Percentiles rank a stretch among this genome's conserved stretches.
phyloP scores from a whole-genome alignment of 2,797 vertebrate genomes.

The Syngnathus rostellatus region DNA sequence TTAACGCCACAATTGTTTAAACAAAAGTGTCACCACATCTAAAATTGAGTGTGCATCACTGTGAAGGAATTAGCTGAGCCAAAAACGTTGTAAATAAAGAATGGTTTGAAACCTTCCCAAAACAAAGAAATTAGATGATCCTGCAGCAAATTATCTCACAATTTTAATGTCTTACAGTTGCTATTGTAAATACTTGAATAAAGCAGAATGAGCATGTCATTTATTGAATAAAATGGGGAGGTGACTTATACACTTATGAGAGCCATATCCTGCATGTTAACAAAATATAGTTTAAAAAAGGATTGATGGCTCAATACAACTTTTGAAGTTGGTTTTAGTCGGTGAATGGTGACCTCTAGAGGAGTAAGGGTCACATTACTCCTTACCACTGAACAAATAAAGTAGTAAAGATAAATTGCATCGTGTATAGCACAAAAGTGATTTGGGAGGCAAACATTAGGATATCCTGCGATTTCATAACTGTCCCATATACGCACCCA shows the following conservation, averaged over 20 bases:
- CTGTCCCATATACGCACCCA: too few species aligned
- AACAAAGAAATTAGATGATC: not conserved
- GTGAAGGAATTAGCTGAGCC: constrained; percentile 27
- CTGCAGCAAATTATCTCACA: not conserved
- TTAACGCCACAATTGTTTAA: constrained; percentile 50
- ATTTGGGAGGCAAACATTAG: too few species aligned
- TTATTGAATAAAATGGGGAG: not conserved
- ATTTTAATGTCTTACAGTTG: not conserved
- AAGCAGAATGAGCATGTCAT: not conserved
- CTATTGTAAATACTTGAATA: not conserved
- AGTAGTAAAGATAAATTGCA: not conserved
- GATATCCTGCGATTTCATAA: too few species aligned
- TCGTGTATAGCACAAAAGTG: too few species aligned
- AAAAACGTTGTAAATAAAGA: constrained; percentile 34
- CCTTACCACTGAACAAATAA: not conserved
- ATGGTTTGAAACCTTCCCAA: not conserved
- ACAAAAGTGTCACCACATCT: constrained; percentile 40
- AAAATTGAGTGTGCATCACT: constrained; percentile 18
- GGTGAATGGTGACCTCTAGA: constrained; percentile 48
- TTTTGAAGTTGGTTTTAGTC: constrained; percentile 13
- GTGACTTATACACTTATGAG: not conserved
- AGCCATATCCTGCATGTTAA: not conserved
- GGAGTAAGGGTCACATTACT: constrained; percentile 4
- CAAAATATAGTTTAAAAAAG: not conserved
- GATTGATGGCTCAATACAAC: not conserved